Percentiles rank a stretch among this genome's conserved stretches.
Evolutionary conservation across 2,113 vertebrate genomes (phyloP).

Genomic region (Tiliqua scincoides): DNA sequence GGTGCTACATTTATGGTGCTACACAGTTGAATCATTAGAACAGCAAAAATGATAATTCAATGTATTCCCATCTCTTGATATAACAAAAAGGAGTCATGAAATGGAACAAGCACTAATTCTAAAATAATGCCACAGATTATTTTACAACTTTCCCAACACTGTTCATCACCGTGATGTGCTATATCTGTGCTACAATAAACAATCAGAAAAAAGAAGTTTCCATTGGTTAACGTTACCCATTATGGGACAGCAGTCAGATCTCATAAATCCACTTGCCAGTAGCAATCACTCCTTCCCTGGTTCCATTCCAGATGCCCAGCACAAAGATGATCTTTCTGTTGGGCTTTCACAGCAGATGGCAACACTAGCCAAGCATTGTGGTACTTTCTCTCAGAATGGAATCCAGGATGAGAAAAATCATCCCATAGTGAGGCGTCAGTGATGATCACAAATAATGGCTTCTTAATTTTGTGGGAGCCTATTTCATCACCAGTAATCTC

Average conservation of each 20-base stretch:
- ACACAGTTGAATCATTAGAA: not conserved
- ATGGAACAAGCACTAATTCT: not conserved
- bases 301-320: not conserved
- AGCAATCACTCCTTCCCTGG: not conserved
- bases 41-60: constrained; percentile 1
- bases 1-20: not conserved
- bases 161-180: not conserved
- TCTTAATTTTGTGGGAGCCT: not conserved
- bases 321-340: not conserved
- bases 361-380: not conserved
- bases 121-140: not conserved
- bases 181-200: no score
- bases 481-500: not conserved
- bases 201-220: no score
- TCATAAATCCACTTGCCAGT: not conserved
- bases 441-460: no score
- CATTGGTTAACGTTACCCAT: not conserved
- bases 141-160: not conserved
- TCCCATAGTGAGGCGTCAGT: not conserved
- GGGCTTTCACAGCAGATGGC: not conserved
- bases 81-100: not conserved
- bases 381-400: not conserved
- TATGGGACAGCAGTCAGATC: not conserved
- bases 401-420: not conserved
- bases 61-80: not conserved